Conservation (phyloP, 2,113 vertebrate genomes). For the Chaetorhynchus papuensis region DNA sequence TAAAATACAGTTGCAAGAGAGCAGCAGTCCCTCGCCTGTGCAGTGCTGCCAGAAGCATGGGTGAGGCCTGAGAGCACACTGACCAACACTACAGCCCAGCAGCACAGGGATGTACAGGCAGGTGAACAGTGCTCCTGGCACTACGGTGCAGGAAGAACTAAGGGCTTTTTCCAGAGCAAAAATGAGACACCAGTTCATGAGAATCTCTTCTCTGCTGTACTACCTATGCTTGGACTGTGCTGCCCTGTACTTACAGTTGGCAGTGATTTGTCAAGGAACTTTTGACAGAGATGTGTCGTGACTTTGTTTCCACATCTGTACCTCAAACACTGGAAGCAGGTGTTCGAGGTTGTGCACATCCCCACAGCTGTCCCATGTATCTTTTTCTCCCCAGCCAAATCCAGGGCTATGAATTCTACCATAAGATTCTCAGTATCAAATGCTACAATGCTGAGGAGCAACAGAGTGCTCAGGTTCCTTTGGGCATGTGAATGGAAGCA, state of each 20-base stretch:
- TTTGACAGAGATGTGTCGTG: background rate
- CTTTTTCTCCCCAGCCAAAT: background rate
- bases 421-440: background rate
- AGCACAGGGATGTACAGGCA: rapidly evolving
- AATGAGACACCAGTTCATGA: background rate
- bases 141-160: background rate
- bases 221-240: background rate
- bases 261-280: background rate
- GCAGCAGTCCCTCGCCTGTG: background rate
- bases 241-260: background rate
- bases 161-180: background rate
- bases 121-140: background rate
- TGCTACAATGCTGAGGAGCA: background rate
- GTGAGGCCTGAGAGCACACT: no score
- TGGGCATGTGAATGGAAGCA: background rate
- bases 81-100: background rate
- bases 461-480: background rate
- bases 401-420: background rate
- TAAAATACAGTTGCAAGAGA: background rate
- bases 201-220: background rate
- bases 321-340: background rate
- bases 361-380: no score
- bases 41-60: background rate
- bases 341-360: background rate
- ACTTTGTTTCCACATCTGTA: background rate